Evolutionary conservation across 2,888 invertebrate genomes (phyloP).

Genomic region (Cataglyphis cursor): DNA sequence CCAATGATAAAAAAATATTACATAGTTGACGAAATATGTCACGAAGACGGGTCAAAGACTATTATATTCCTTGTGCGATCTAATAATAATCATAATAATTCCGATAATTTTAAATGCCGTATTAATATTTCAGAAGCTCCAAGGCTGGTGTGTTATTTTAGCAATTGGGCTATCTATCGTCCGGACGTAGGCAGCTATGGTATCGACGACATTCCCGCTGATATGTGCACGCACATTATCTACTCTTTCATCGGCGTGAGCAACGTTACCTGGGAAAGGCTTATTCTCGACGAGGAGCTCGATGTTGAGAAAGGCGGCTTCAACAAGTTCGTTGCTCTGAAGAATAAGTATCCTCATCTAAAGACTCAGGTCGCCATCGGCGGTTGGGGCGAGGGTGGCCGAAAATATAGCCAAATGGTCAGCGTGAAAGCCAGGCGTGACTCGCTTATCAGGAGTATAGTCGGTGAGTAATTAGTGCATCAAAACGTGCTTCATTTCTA

Average conservation of each 20-base stretch:
- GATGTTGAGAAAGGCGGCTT: constrained; percentile 93
- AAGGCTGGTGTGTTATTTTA: constrained; percentile 90
- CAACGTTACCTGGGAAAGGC: constrained; percentile 92
- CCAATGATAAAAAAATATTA: constrained; percentile 47
- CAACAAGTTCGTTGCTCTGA: constrained; percentile 92
- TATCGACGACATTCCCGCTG: constrained; percentile 94
- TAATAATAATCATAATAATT: neutral
- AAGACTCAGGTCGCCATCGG: constrained; percentile 95
- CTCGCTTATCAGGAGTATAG: constrained; percentile 92
- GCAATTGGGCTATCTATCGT: constrained; percentile 95
- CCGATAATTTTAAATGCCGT: neutral
- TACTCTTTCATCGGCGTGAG: constrained; percentile 96
- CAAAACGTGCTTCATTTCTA: neutral
- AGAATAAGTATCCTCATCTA: constrained; percentile 90
- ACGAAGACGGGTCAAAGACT: neutral
- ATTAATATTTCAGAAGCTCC: constrained; percentile 19
- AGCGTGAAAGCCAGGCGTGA: constrained; percentile 90
- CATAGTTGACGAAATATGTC: neutral
- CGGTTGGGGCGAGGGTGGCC: constrained; percentile 96
- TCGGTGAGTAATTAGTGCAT: constrained; percentile 88
- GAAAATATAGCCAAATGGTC: constrained; percentile 95
- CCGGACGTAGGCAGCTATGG: constrained; percentile 94
- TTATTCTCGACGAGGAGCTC: constrained; percentile 93
- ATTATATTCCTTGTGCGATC: neutral
- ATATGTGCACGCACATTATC: constrained; percentile 94